phyloP scores from a whole-genome alignment of 2,797 vertebrate genomes.

The Acipenser ruthenus region DNA sequence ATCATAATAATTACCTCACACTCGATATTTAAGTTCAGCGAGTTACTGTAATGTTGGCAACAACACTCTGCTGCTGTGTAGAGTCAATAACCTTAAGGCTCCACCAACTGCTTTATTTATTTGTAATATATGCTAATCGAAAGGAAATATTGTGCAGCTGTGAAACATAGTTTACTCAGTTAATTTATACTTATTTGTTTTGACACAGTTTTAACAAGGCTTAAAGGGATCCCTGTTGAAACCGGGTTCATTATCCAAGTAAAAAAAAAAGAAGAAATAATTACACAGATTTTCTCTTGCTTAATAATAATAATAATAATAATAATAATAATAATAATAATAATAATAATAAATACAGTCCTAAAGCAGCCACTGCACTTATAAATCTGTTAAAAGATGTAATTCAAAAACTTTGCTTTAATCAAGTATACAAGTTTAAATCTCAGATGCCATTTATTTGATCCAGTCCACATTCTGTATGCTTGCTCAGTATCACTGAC shows the following conservation, averaged over 20 bases:
- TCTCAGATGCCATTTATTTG: too few species aligned
- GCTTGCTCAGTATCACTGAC: neutral
- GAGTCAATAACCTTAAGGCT: neutral
- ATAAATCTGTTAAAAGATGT: too few species aligned
- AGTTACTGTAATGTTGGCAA: constrained; percentile 10
- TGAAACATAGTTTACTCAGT: constrained; percentile 14
- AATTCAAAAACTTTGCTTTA: too few species aligned
- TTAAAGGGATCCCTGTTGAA: too few species aligned
- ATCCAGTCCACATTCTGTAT: neutral
- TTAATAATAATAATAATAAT: too few species aligned
- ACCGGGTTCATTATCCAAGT: too few species aligned
- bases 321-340: too few species aligned
- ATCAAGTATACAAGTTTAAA: too few species aligned
- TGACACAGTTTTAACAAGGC: constrained; percentile 1
- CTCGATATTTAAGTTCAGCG: constrained; percentile 10
- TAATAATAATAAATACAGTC: too few species aligned
- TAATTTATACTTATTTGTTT: constrained; percentile 19
- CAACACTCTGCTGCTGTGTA: neutral
- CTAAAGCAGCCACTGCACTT: too few species aligned
- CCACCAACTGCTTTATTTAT: neutral
- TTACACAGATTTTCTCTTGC: too few species aligned
- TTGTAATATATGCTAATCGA: constrained; percentile 1
- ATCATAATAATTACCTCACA: constrained; percentile 19
- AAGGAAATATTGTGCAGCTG: neutral
- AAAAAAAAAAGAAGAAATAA: too few species aligned